Percentiles rank a stretch among this genome's conserved stretches.
These are phyloP conservation scores for Leptinotarsa juncta DNA, from an alignment of 2,888 invertebrate genomes.

Conservation along the genomic window DNA sequence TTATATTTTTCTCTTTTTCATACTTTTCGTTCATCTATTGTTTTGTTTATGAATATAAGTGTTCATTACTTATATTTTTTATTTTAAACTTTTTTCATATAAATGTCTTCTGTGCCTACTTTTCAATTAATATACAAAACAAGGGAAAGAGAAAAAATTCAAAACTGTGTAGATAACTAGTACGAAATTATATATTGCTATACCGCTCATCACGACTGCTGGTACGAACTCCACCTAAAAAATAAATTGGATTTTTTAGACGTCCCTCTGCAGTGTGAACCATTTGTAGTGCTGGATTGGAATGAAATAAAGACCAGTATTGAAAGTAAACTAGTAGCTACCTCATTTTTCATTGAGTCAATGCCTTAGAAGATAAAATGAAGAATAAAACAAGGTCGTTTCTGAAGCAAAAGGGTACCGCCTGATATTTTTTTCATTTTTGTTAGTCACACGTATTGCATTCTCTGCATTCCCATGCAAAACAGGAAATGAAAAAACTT, in stretches of 20 bases:
- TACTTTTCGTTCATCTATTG: no score
- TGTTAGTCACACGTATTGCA: slow-evolving; percentile 7
- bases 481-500: slow-evolving; percentile 2
- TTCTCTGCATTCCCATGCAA: slow-evolving; percentile 11
- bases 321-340: slow-evolving; percentile 47
- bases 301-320: slow-evolving; percentile 37
- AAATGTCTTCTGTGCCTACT: no score
- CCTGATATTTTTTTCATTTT: slow-evolving; percentile 31
- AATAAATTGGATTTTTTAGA: slow-evolving; percentile 63
- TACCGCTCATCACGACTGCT: slow-evolving; percentile 41
- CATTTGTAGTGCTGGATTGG: slow-evolving; percentile 35
- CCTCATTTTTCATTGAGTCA: slow-evolving; percentile 64
- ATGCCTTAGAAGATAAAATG: slow-evolving; percentile 45
- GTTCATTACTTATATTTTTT: no score
- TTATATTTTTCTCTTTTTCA: no score
- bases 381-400: slow-evolving; percentile 51
- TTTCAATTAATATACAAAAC: no score
- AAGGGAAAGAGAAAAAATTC: no score
- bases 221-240: slow-evolving; percentile 50
- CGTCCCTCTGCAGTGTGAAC: slow-evolving; percentile 44
- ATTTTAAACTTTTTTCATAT: no score
- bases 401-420: slow-evolving; percentile 43
- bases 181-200: no score
- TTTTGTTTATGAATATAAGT: no score
- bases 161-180: no score